Percentiles rank a stretch among this genome's conserved stretches.
Evolutionary conservation across 1,140 invertebrate species (phyloP).

Genomic region (Euura saliciscinereae): DNA sequence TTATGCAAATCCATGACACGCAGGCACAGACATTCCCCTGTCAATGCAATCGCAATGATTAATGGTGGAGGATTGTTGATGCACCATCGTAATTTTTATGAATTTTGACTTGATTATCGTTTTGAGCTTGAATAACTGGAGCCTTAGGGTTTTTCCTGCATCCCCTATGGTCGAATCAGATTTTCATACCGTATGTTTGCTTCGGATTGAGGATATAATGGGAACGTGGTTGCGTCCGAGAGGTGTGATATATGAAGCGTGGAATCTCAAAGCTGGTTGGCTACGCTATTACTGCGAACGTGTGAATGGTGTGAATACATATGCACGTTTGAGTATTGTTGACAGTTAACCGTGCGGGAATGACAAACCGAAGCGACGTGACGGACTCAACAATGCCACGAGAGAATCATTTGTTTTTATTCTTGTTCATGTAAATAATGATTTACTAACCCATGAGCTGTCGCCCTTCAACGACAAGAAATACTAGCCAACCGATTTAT

Average conservation of each 20-base stretch:
- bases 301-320: neutral
- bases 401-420: neutral
- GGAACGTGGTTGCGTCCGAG: neutral
- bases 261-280: neutral
- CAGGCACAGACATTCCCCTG: too few relatives aligned
- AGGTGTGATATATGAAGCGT: neutral
- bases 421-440: neutral
- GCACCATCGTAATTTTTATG: too few relatives aligned
- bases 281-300: neutral
- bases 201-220: neutral
- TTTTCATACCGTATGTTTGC: neutral
- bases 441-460: neutral
- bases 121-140: too few relatives aligned
- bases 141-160: too few relatives aligned
- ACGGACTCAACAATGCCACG: constrained; percentile 11
- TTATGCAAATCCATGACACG: too few relatives aligned
- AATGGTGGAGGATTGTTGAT: too few relatives aligned
- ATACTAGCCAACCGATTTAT: neutral
- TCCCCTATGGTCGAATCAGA: too few relatives aligned
- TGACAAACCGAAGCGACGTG: constrained; percentile 39
- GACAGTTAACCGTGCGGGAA: constrained; percentile 38
- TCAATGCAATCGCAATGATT: too few relatives aligned
- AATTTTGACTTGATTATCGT: too few relatives aligned
- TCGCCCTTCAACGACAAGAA: neutral
- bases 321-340: constrained; percentile 30